Percentiles rank a stretch among this genome's conserved stretches.
Evolutionary conservation across 2,113 vertebrate species (phyloP).

Genomic region (Pontoporia blainvillei): DNA sequence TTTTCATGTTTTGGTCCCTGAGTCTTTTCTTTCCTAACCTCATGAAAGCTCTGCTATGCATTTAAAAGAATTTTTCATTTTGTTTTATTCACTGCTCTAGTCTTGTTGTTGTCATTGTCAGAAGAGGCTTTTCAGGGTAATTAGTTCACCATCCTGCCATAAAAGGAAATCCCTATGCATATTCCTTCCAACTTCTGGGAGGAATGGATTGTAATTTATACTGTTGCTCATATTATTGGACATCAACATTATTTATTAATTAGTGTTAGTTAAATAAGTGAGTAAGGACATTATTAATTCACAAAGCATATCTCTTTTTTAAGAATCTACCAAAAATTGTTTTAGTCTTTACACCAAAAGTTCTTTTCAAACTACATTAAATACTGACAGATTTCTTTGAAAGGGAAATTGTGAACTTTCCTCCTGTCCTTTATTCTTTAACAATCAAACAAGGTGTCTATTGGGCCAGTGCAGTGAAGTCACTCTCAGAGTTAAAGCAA

Average conservation of each 20-base stretch:
- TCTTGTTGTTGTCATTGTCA: neutral
- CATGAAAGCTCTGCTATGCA: neutral
- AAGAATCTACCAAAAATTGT: neutral
- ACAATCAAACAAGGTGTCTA: neutral
- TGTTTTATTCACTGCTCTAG: neutral
- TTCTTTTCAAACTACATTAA: constrained; percentile 31
- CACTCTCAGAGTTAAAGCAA: neutral
- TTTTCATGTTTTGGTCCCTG: neutral
- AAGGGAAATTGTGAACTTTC: neutral
- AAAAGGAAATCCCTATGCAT: neutral
- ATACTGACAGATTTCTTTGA: neutral
- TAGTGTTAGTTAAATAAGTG: neutral
- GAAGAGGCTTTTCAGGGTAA: neutral
- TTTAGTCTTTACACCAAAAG: neutral
- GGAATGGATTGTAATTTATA: neutral
- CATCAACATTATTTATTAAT: neutral
- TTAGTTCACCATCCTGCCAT: neutral
- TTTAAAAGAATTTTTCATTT: neutral
- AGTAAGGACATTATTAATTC: neutral
- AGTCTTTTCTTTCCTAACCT: neutral
- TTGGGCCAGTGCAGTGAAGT: neutral
- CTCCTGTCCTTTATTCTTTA: constrained; percentile 1
- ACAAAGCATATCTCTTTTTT: constrained; percentile 17
- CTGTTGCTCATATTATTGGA: neutral
- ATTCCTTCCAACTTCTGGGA: neutral